A percentile compares a stretch with the other conserved stretches of the same genome.
phyloP scores from a whole-genome alignment of 2,888 invertebrate genomes.

The Linnaemya vulpina region DNA sequence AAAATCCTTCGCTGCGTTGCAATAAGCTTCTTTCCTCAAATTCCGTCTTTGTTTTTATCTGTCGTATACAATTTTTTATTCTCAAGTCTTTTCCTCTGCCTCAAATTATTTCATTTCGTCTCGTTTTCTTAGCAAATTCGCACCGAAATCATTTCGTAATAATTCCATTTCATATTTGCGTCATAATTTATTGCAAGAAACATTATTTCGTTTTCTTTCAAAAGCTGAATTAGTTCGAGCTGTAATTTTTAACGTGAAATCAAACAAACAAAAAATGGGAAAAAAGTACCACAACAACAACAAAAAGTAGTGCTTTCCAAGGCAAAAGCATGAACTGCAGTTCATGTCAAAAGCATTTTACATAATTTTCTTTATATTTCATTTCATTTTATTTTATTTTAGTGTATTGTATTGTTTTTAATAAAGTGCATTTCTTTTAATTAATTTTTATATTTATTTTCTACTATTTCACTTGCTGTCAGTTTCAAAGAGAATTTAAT shows the following conservation, averaged over 20 bases:
- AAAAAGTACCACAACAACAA: not conserved
- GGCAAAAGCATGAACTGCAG: conserved; percentile 34
- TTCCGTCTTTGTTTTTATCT: not conserved
- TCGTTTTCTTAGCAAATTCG: not conserved
- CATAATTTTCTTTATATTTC: conserved; percentile 1
- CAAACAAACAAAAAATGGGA: not conserved
- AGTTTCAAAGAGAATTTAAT: conserved; percentile 47
- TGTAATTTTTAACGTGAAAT: conserved; percentile 21
- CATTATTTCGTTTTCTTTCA: conserved; percentile 40
- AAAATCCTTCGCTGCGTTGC: not conserved
- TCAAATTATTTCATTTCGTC: not conserved
- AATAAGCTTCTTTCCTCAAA: not conserved
- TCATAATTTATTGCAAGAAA: not conserved
- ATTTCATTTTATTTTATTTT: conserved; percentile 26
- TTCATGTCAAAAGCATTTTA: conserved; percentile 64
- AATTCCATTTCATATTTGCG: conserved; percentile 19
- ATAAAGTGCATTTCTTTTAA: conserved; percentile 64
- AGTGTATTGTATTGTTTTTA: conserved; percentile 31
- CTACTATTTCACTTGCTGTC: not conserved
- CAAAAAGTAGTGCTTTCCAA: conserved; percentile 10
- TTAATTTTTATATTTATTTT: conserved; percentile 65
- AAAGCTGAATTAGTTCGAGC: conserved; percentile 13
- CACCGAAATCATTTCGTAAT: not conserved
- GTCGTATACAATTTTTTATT: not conserved
- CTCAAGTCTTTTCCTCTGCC: not conserved